Evolutionary conservation across 2,113 vertebrate genomes (phyloP), one percentile per base, ranked within the genome.

Genomic region (Alaudala cheleensis): DNA sequence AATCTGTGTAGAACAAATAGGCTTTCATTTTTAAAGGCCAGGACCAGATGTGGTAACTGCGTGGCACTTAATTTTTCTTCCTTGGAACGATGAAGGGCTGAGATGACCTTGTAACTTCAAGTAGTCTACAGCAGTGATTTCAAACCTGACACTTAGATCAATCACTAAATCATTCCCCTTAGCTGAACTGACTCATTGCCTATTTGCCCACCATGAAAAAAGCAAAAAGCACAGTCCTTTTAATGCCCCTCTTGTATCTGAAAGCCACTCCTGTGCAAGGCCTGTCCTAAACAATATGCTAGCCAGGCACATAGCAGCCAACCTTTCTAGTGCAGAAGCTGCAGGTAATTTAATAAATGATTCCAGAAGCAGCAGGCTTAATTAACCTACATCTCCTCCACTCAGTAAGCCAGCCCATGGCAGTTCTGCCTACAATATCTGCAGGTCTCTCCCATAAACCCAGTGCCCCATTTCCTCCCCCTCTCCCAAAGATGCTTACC

Each of bases 41-140:
- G 60, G 74, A 86, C 79, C 85, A 78, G 88, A 82, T 83, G 73
- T 80, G 69, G 90, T 90, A 92, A 88, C 88, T 81, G 64, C 16
- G 1, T 78, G 79, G 60, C 88, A 88, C 67, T 93, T 93, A 93
- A 95, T 97, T 97, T 97, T 92, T 96, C 93, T 95, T 93, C 93
- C 72, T 81, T 67, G 71, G 16, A 96, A 94, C 6, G 11, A 88
- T 77, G 88, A 96, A 94, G 72, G 95, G 82, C 76, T 88, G 76
- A 78, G 88, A 77, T 96, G 93, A 94, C 96, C 95, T 96, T 97
- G 95, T 83, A 90, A 66, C 92, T 97, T 95, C 95, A 96, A 96
- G 95, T 90, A 96, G 88, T 86, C 85, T 96, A 74, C 56, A 93
- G 88, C 71, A 95, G 92, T 86, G 86, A 93, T 97, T 96, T 96